Conservation (phyloP, 1,140 invertebrate genomes). For the Apis florea region DNA sequence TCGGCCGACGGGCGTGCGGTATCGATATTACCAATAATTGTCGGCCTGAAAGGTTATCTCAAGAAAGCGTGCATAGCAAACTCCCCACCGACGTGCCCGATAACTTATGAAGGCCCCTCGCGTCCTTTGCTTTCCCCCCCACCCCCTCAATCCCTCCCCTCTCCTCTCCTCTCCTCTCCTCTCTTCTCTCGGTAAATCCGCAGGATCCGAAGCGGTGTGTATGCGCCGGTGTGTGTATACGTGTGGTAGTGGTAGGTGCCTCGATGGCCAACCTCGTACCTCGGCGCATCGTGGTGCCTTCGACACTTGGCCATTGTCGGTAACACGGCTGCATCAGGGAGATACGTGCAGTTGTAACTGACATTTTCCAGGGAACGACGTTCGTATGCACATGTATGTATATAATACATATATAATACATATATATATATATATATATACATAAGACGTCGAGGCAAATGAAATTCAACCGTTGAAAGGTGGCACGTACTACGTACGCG, state of each 20-base stretch:
- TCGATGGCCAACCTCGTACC: not conserved
- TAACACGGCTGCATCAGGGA: not conserved
- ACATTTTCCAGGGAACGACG: slow-evolving; percentile 25
- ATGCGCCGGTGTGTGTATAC: not conserved
- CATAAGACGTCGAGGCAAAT: not conserved
- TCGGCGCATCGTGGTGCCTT: not conserved
- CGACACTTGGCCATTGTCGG: not conserved
- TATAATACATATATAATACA: no score
- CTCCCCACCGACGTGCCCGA: slow-evolving; percentile 66
- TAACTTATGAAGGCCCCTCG: slow-evolving; percentile 66
- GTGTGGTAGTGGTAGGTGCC: not conserved
- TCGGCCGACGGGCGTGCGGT: slow-evolving; percentile 67
- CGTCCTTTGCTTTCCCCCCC: slow-evolving; percentile 39
- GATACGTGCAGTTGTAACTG: not conserved
- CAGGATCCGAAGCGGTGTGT: not conserved
- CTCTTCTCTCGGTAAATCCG: no score
- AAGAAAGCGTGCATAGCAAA: slow-evolving; percentile 71
- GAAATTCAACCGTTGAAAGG: slow-evolving; percentile 38
- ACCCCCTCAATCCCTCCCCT: not conserved
- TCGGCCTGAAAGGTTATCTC: slow-evolving; percentile 75
- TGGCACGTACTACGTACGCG: slow-evolving; percentile 11
- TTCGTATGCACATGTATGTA: no score
- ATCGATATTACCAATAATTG: slow-evolving; percentile 78
- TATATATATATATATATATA: no score
- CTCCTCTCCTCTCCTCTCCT: not conserved